Evolutionary conservation across 2,113 vertebrate genomes (phyloP).

Genomic region (Phocoena sinus): DNA sequence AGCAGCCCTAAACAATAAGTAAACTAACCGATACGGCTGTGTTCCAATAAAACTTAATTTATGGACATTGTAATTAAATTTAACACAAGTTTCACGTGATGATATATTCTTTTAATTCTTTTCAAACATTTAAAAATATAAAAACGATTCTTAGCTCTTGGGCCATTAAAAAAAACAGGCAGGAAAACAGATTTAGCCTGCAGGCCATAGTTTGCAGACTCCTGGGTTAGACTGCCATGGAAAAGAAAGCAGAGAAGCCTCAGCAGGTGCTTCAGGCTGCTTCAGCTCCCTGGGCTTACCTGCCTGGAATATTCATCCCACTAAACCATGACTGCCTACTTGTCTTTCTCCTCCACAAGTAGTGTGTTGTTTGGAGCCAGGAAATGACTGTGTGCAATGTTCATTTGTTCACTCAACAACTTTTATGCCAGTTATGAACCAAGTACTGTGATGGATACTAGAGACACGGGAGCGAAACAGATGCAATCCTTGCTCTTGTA

Average conservation of each 20-base stretch:
- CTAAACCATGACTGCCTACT: background rate
- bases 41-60: background rate
- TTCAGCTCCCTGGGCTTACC: background rate
- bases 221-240: background rate
- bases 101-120: background rate
- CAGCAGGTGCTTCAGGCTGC: background rate
- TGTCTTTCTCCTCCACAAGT: background rate
- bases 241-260: background rate
- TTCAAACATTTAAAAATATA: constrained; percentile 10
- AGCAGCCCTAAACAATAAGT: background rate
- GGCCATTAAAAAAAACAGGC: background rate
- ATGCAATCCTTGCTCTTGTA: background rate
- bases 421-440: background rate
- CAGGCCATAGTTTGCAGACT: background rate
- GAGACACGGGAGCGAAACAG: background rate
- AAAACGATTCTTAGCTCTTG: background rate
- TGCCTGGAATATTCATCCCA: background rate
- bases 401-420: constrained; percentile 18
- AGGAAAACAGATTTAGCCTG: background rate
- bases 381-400: background rate
- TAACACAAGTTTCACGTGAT: background rate
- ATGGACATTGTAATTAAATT: background rate
- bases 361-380: background rate
- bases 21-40: background rate
- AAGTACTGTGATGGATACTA: background rate